phyloP scores from a whole-genome alignment of 1,140 invertebrate genomes.

The Amyelois transitella region DNA sequence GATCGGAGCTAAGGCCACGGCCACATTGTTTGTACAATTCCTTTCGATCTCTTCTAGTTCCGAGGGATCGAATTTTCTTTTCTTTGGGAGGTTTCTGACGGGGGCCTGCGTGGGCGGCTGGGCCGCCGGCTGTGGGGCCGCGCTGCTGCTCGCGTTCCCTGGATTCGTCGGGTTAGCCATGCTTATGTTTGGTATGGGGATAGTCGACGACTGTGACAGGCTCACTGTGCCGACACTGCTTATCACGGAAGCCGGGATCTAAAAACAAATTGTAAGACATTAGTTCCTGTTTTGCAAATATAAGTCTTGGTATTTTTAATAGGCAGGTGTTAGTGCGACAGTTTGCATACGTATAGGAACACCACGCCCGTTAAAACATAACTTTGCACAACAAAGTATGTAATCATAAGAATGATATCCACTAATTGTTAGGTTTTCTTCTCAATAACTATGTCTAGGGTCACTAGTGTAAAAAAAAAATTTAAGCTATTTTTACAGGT shows the following conservation, averaged over 20 bases:
- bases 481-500: too few relatives aligned
- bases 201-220: slow-evolving; percentile 55
- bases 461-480: too few relatives aligned
- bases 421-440: neutral
- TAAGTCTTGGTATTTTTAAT: neutral
- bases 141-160: slow-evolving; percentile 47
- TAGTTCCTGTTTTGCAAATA: neutral
- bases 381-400: neutral
- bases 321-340: neutral
- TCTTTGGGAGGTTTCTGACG: slow-evolving; percentile 87
- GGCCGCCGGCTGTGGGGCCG: slow-evolving; percentile 32
- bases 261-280: slow-evolving; percentile 21
- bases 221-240: slow-evolving; percentile 73
- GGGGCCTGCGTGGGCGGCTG: slow-evolving; percentile 67
- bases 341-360: neutral
- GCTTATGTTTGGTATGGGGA: slow-evolving; percentile 48
- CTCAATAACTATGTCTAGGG: too few relatives aligned
- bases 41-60: slow-evolving; percentile 82
- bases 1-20: slow-evolving; percentile 30
- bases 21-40: slow-evolving; percentile 52
- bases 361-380: neutral
- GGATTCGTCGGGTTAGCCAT: slow-evolving; percentile 69
- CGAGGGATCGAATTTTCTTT: slow-evolving; percentile 89
- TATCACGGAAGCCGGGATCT: slow-evolving; percentile 74
- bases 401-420: neutral